Percentiles rank a stretch among this genome's conserved stretches.
phyloP scores from a whole-genome alignment of 2,888 invertebrate species.

The Limnephilus lunatus region DNA sequence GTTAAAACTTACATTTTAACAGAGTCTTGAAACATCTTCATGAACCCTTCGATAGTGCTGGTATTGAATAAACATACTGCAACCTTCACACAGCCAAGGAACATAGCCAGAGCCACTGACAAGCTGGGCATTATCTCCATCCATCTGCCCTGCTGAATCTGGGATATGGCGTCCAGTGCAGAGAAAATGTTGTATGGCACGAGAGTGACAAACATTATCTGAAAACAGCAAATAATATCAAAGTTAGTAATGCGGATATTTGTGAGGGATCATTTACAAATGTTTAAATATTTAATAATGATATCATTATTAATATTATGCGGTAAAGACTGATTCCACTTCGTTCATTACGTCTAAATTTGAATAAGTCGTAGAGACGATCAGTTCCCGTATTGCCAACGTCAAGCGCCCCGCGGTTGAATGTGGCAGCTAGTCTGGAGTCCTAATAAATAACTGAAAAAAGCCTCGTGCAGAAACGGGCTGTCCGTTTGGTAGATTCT shows the following conservation, averaged over 20 bases:
- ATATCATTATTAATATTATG: too few relatives aligned
- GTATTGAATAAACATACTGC: slow-evolving; percentile 53
- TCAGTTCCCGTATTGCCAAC: too few relatives aligned
- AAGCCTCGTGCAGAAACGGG: too few relatives aligned
- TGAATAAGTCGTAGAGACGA: too few relatives aligned
- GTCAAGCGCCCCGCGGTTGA: too few relatives aligned
- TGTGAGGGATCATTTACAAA: neutral
- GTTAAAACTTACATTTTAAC: slow-evolving; percentile 49
- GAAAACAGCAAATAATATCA: neutral
- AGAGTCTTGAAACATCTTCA: slow-evolving; percentile 48
- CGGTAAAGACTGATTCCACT: too few relatives aligned
- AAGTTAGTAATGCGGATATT: neutral
- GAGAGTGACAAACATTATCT: slow-evolving; percentile 58
- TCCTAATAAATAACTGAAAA: too few relatives aligned
- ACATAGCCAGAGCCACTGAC: slow-evolving; percentile 61
- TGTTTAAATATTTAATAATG: too few relatives aligned
- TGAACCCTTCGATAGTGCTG: slow-evolving; percentile 53
- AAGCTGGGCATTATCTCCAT: slow-evolving; percentile 62
- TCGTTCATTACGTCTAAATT: too few relatives aligned
- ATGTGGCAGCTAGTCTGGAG: too few relatives aligned
- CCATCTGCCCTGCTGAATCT: slow-evolving; percentile 58
- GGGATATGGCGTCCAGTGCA: slow-evolving; percentile 50
- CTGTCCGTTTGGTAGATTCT: too few relatives aligned
- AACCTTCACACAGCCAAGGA: slow-evolving; percentile 60
- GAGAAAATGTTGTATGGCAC: slow-evolving; percentile 62